Evolutionary conservation across 1,140 invertebrate genomes (phyloP).

Genomic region (Teleopsis dalmanni): DNA sequence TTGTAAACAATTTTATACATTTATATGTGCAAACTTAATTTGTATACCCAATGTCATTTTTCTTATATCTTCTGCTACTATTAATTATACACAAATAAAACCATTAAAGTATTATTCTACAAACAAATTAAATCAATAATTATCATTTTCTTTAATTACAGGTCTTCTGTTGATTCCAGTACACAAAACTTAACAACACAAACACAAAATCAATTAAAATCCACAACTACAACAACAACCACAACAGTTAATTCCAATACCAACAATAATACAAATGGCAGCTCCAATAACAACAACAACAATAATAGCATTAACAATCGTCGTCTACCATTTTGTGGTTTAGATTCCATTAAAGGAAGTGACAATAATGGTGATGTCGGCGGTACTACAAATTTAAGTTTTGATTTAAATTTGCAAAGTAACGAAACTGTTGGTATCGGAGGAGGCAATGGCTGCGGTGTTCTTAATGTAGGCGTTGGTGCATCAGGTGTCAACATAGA

Average conservation of each 20-base stretch:
- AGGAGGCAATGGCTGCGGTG: neutral
- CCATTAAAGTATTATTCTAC: no score
- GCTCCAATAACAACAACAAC: constrained; percentile 12
- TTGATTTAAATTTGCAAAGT: constrained; percentile 11
- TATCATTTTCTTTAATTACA: constrained; percentile 12
- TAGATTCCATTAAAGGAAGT: constrained; percentile 20
- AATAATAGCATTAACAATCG: constrained; percentile 14
- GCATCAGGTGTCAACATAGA: constrained; percentile 6
- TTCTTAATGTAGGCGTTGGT: neutral
- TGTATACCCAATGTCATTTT: no score
- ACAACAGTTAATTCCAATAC: constrained; percentile 6
- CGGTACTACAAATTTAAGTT: constrained; percentile 16
- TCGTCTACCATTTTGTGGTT: constrained; percentile 22
- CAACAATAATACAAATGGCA: constrained; percentile 17
- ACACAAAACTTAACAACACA: constrained; percentile 3
- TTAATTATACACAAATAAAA: no score
- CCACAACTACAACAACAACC: constrained; percentile 16
- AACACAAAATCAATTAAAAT: constrained; percentile 10
- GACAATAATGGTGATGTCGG: constrained; percentile 15
- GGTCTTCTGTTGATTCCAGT: constrained; percentile 29
- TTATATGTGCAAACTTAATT: no score
- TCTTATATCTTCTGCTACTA: no score
- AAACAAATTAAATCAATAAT: no score
- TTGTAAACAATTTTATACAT: no score
- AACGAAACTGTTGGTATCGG: neutral